Evolutionary conservation across 2,888 invertebrate genomes (phyloP), one percentile per base, ranked within the genome.

Genomic region (Gisinianus flammeolus): DNA sequence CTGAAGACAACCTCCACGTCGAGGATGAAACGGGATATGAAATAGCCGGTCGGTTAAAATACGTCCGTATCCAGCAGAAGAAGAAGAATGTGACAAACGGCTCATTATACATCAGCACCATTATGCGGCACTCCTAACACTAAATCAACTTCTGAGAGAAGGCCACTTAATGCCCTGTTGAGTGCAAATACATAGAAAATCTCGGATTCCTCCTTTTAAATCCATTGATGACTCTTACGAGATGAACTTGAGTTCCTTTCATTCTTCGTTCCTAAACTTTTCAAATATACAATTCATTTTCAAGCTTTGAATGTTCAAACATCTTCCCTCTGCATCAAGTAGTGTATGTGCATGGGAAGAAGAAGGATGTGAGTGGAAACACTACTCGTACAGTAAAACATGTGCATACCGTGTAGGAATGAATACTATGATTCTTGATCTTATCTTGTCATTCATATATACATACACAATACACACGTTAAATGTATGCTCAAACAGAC

Each of bases 91-190:
- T 80, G 72, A 80, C 79, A 79, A 77, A 77, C 76, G 67, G 76
- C 35, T 68, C 79, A 66, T 79, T 75, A 70, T 78, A 78, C 75
- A 44, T 75, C 74, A 77, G 68, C 78, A 78, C 62, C 44, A 31
- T 5, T 62, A 26, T 62, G 56, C 70, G 70, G 70, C 33, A 64
- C 66, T 72, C 77, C 71, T 75, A 54, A 71, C 74, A 68, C 74
- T 77, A 79, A 79, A 79, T 79, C 78, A 79, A 75, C 72, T 72
- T 76, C 68, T 58, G 33, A 28, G 71, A 79, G 77, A 80, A 78
- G 71, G 68, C 64, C 72, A 68, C 78, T 80, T 79, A 79, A 78
- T 79, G 76, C 76, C 33, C 78, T 76, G 71, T 76, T 64, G 67
- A 77, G 30, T 75, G 68, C 68, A 76, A 72, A 69, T 35, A 30